These are phyloP conservation scores for Cliona cf. orientalis DNA, from an alignment of 37 sponge, comb jelly and placozoan genomes.

Conservation along the genomic window DNA sequence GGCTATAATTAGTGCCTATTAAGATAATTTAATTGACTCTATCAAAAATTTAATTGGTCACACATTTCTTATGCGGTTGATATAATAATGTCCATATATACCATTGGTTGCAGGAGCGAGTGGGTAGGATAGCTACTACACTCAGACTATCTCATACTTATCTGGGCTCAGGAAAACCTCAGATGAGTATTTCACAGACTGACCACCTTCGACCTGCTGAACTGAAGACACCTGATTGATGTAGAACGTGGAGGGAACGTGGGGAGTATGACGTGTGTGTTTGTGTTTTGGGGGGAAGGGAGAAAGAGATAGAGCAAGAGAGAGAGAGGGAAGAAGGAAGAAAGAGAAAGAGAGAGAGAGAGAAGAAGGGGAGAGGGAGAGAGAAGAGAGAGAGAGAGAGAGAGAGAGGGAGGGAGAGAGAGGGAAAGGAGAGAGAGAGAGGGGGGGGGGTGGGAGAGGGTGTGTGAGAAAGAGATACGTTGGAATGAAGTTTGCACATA, in stretches of 20 bases:
- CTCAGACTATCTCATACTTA: slow-evolving; percentile 76
- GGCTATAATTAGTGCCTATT: no score
- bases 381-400: not conserved
- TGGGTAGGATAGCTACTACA: not conserved
- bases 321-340: not conserved
- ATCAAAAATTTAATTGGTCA: no score
- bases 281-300: not conserved
- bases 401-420: not conserved
- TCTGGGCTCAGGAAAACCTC: slow-evolving; percentile 62
- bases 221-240: slow-evolving; percentile 60
- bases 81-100: not conserved
- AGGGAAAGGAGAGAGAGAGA: not conserved
- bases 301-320: not conserved
- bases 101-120: no score
- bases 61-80: no score
- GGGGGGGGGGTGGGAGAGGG: no score
- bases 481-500: no score
- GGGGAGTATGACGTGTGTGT: not conserved
- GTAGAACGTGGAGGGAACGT: not conserved
- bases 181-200: slow-evolving; percentile 72
- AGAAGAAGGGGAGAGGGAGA: not conserved
- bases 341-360: not conserved
- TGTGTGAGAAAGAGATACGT: no score
- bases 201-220: slow-evolving; percentile 21
- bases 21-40: not conserved